A percentile compares a stretch with the other conserved stretches of the same genome.
These are phyloP conservation scores for Pomacea maculata DNA, from an alignment of 1,140 invertebrate genomes.

Conservation along the genomic window DNA sequence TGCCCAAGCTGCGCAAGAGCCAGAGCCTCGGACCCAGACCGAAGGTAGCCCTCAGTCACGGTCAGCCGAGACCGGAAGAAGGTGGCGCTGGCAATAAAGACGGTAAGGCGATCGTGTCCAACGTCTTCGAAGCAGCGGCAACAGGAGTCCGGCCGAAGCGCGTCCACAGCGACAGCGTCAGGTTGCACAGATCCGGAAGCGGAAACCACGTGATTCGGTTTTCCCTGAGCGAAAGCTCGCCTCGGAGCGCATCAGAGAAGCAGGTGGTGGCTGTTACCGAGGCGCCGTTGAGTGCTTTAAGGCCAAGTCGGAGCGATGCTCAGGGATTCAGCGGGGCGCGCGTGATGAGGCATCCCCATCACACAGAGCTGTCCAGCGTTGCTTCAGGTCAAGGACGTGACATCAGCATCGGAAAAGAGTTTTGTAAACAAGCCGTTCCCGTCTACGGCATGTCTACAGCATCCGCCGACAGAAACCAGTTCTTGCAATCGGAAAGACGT, in stretches of 20 bases:
- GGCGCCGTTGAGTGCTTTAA: neutral
- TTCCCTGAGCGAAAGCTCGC: too few species aligned
- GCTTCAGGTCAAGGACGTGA: too few species aligned
- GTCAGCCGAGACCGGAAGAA: too few species aligned
- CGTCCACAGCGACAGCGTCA: slow-evolving; percentile 12
- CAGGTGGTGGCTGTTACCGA: too few species aligned
- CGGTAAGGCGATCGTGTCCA: too few species aligned
- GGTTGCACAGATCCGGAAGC: slow-evolving; percentile 1
- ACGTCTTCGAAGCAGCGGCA: neutral
- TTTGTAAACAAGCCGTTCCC: neutral
- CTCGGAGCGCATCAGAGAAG: too few species aligned
- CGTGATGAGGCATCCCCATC: too few species aligned
- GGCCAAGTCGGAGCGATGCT: slow-evolving; percentile 3
- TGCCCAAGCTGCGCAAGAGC: slow-evolving; percentile 8
- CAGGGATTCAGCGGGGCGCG: neutral
- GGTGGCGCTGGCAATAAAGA: too few species aligned
- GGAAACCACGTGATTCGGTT: neutral
- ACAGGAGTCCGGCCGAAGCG: neutral
- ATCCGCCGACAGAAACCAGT: neutral
- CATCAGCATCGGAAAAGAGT: neutral
- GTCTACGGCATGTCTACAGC: neutral
- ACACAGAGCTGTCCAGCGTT: too few species aligned
- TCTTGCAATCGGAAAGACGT: too few species aligned
- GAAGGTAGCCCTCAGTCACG: too few species aligned
- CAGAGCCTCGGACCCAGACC: neutral